Evolutionary conservation across 2,113 vertebrate species (phyloP).

Genomic region (Seriola rivoliana): DNA sequence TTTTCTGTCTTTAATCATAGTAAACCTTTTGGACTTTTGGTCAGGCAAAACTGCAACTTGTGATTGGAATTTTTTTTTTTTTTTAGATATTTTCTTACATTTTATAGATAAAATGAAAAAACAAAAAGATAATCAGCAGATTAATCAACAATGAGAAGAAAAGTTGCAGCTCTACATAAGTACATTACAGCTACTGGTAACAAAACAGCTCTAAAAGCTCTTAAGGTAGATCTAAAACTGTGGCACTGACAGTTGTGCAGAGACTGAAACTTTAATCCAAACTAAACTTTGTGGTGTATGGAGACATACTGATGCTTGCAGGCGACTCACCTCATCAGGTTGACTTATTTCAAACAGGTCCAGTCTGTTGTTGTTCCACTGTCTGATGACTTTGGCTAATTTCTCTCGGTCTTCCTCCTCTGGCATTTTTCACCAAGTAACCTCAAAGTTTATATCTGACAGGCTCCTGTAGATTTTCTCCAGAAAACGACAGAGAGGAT

Average conservation of each 20-base stretch:
- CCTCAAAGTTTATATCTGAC: conserved; percentile 9
- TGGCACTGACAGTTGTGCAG: background rate
- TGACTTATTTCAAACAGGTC: conserved; percentile 94
- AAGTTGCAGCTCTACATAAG: background rate
- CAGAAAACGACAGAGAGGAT: background rate
- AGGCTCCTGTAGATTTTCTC: conserved; percentile 2
- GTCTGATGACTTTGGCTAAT: conserved; percentile 88
- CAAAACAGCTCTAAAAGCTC: background rate
- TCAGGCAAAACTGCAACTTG: too few relatives aligned
- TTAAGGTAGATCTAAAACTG: background rate
- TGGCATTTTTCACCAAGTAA: conserved; percentile 55
- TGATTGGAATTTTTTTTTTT: too few relatives aligned
- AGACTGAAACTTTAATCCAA: background rate
- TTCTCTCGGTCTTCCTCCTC: conserved; percentile 86
- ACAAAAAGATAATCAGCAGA: too few relatives aligned
- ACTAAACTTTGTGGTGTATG: background rate
- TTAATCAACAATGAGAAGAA: background rate
- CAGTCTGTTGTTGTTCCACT: conserved; percentile 93
- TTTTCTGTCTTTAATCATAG: too few relatives aligned
- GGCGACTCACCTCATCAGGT: conserved; percentile 89
- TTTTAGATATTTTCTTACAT: background rate
- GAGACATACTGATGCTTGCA: conserved; percentile 2
- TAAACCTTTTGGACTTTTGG: too few relatives aligned
- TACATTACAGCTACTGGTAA: background rate
- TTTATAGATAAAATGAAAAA: background rate